Base-by-base conservation (phyloP, 2,797 vertebrate species). In the Luscinia luscinia region DNA sequence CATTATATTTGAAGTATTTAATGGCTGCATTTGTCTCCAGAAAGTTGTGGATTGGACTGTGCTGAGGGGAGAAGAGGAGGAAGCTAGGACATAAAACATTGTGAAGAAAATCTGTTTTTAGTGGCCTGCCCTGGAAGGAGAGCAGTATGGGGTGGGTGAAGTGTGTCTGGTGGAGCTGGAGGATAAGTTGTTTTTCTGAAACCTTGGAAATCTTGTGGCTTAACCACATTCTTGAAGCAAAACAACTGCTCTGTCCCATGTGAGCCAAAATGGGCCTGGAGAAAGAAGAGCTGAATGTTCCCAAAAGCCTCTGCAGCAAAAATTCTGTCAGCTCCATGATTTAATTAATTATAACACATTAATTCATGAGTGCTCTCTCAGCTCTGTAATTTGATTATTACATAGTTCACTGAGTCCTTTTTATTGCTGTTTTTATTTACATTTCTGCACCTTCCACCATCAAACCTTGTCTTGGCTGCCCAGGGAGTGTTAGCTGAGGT, bases 121-220 rank as follows among this genome's bases (percentile, higher is more conserved):
- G 34, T 45, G 62, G 62, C 45, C 70, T 18, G 4, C 4, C 2
- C 45, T 28, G 76, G 62, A 4, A 57, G 21, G 12, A 30, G 55
- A 54, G 68, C 0, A 2, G 48, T 52, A 27, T 41, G 34, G 9
- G 41, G 40, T 14, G 55, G 59, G 24, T 46, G 27, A 15, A 55
- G 34, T 28, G 4, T 15, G 64, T 45, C 57, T 78, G 68, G 24
- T 30, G 59, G 63, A 72, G 40, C 63, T 93, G 83, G 40, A 43
- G 11, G 62, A 55, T 40, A 80, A 91, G 55, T 3, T 92, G 87
- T 91, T 94, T 66, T 76, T 59, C 86, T 94, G 84, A 74, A 94
- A 1, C 67, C 51, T 87, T 84, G 86, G 59, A 57, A 93, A 43
- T 90, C 90, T 23, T 55, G 91, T 94, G 94, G 90, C 51, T 84